Conservation (phyloP, 2,888 invertebrate genomes). For the Aplocera efformata region DNA sequence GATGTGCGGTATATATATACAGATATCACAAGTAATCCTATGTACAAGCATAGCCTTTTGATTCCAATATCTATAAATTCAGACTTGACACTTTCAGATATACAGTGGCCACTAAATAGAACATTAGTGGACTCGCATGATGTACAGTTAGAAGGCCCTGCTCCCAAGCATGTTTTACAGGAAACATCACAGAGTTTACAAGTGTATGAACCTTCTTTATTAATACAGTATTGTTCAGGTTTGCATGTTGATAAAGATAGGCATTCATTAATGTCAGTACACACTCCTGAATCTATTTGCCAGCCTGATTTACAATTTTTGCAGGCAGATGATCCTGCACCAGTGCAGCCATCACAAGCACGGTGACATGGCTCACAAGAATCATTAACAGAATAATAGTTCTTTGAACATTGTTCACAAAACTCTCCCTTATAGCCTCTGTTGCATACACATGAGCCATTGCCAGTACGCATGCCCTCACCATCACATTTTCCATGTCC, state of each 20-base stretch:
- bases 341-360: constrained; percentile 89
- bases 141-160: constrained; percentile 92
- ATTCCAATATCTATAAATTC: constrained; percentile 42
- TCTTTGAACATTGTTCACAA: constrained; percentile 88
- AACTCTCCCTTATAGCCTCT: constrained; percentile 87
- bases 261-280: constrained; percentile 93
- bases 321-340: constrained; percentile 84
- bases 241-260: constrained; percentile 71
- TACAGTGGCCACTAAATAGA: constrained; percentile 57
- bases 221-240: constrained; percentile 90
- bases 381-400: constrained; percentile 84
- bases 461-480: constrained; percentile 95
- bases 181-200: constrained; percentile 91
- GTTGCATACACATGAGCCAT: constrained; percentile 93
- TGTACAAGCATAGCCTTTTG: constrained; percentile 46
- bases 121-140: constrained; percentile 81
- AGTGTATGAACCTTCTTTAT: constrained; percentile 89
- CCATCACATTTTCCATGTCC: constrained; percentile 90
- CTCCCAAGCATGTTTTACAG: constrained; percentile 90
- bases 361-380: constrained; percentile 88
- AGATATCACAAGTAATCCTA: constrained; percentile 46
- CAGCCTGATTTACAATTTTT: constrained; percentile 84
- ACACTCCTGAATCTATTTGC: constrained; percentile 84
- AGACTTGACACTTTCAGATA: constrained; percentile 44
- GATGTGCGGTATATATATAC: constrained; percentile 43